These are phyloP conservation scores for Helicolenus hilgendorfi DNA, from an alignment of 2,797 vertebrate species.

Conservation along the genomic window DNA sequence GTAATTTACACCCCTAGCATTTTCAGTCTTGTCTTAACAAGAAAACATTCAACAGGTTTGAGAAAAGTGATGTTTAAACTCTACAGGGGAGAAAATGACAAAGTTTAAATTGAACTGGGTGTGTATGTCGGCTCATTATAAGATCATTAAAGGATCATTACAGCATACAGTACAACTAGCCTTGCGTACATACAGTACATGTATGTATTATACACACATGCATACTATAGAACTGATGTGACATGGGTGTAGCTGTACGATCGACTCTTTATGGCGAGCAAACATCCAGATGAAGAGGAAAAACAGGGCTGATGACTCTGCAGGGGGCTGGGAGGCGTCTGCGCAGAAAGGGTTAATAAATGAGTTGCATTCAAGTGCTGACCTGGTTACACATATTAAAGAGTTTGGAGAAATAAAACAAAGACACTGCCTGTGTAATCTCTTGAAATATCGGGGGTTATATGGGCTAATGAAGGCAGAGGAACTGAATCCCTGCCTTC, in stretches of 20 bases:
- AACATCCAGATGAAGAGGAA: background rate
- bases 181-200: background rate
- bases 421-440: background rate
- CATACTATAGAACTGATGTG: background rate
- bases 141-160: background rate
- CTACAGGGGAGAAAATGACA: background rate
- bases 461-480: background rate
- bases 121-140: background rate
- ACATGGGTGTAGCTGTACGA: slow-evolving; percentile 48
- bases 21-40: background rate
- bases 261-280: slow-evolving; percentile 1
- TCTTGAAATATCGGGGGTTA: background rate
- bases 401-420: slow-evolving; percentile 14
- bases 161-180: background rate
- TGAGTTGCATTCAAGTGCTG: slow-evolving; percentile 40
- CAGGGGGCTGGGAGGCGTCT: background rate
- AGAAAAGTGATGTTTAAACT: background rate
- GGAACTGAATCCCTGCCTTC: background rate
- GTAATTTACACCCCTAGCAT: background rate
- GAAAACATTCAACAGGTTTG: background rate
- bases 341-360: slow-evolving; percentile 5
- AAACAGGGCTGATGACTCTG: background rate
- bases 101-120: background rate
- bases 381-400: slow-evolving; percentile 54
- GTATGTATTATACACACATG: background rate